Evolutionary conservation across 2,113 vertebrate species (phyloP).

Genomic region (Eudyptes chrysolophus): DNA sequence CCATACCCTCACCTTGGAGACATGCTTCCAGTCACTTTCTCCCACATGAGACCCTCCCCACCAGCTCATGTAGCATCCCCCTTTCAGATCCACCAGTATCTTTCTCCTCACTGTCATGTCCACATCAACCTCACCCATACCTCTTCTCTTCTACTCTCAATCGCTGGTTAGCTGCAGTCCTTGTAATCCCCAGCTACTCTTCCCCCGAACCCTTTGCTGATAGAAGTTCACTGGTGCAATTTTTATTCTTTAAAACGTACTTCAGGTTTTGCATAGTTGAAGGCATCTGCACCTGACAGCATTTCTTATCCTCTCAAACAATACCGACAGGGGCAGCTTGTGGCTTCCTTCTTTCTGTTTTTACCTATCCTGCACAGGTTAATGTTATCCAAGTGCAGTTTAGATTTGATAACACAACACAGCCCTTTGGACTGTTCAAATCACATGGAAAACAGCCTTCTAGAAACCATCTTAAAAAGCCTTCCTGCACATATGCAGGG

Average conservation of each 20-base stretch:
- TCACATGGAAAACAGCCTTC: neutral
- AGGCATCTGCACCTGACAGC: neutral
- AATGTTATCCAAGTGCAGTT: neutral
- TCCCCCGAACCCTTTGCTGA: neutral
- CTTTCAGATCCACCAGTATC: neutral
- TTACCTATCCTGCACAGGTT: neutral
- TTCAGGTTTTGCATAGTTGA: neutral
- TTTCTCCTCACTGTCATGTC: neutral
- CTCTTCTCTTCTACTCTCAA: neutral
- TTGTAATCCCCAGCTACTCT: neutral
- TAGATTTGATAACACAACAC: neutral
- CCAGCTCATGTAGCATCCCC: neutral
- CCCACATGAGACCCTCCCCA: neutral
- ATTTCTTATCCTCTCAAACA: neutral
- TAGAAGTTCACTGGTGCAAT: rapidly evolving
- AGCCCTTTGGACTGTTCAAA: neutral
- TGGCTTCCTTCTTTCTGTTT: neutral
- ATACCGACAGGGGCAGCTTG: neutral
- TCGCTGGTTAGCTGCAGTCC: neutral
- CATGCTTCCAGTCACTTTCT: neutral
- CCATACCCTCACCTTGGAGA: neutral
- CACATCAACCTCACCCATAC: neutral
- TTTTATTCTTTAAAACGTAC: neutral
- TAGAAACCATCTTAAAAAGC: neutral
- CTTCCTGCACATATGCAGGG: neutral